A percentile compares a stretch with the other conserved stretches of the same genome.
Conservation (phyloP, 2,888 invertebrate species). For the Platycnemis pennipes region DNA sequence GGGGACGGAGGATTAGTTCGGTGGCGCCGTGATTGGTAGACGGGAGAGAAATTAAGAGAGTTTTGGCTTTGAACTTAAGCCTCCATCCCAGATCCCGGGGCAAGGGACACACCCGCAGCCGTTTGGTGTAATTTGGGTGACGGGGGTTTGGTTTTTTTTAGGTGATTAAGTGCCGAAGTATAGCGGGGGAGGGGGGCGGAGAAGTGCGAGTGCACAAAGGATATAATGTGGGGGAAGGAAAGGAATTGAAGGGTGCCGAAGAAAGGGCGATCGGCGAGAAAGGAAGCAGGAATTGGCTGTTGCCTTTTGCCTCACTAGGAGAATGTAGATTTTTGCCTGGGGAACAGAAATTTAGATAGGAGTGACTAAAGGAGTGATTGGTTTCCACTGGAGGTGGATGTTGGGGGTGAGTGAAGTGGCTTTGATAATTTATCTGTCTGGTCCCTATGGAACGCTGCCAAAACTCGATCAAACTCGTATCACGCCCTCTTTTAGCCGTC, state of each 20-base stretch:
- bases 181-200: background rate
- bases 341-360: no score
- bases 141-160: background rate
- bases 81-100: background rate
- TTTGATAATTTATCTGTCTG: no score
- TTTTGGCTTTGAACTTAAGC: conserved; percentile 6
- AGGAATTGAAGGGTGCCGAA: background rate
- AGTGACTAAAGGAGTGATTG: no score
- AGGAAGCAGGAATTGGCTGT: background rate
- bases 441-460: no score
- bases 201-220: background rate
- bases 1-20: background rate
- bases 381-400: no score
- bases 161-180: background rate
- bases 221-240: background rate
- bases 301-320: no score
- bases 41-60: conserved; percentile 3
- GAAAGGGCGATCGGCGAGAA: background rate
- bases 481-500: no score
- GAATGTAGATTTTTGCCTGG: no score
- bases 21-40: background rate
- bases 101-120: background rate
- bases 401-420: no score
- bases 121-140: background rate
- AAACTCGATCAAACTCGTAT: no score